Conservation (phyloP, 2,888 invertebrate species). For the Myopa testacea region DNA sequence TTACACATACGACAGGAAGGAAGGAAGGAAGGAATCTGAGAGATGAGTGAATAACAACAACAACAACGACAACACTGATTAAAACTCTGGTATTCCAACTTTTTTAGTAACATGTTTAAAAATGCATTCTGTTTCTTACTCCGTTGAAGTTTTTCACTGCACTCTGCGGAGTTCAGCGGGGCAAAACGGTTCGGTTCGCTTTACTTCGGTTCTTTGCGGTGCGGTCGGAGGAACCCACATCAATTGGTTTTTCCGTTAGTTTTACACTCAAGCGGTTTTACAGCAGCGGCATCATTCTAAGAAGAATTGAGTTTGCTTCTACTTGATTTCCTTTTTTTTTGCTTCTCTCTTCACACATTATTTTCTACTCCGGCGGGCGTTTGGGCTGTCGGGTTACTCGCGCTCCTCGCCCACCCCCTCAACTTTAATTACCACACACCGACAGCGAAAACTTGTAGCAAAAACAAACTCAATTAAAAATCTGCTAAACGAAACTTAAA, state of each 20-base stretch:
- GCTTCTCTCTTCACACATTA: no score
- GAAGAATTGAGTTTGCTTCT: conserved; percentile 6
- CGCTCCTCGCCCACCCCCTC: background rate
- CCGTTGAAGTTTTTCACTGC: no score
- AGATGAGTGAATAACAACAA: background rate
- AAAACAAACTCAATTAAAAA: conserved; percentile 31
- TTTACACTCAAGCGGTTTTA: conserved; percentile 24
- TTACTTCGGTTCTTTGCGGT: no score
- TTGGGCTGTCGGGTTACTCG: background rate
- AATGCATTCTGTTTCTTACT: no score
- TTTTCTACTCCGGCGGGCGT: no score
- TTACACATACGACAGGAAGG: background rate
- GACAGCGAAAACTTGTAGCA: background rate
- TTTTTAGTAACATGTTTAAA: no score
- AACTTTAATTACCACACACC: background rate
- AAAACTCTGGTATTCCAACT: background rate
- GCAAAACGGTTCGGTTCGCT: no score
- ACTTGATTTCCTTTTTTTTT: no score
- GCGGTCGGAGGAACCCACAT: background rate
- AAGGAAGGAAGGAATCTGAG: background rate
- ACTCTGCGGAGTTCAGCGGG: no score
- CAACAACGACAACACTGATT: background rate
- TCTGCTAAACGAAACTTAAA: conserved; percentile 23
- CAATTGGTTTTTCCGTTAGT: background rate
- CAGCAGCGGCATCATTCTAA: background rate